Percentiles rank a stretch among this genome's conserved stretches.
Conservation (phyloP, 2,888 invertebrate genomes). For the Pristionchus entomophagus region DNA sequence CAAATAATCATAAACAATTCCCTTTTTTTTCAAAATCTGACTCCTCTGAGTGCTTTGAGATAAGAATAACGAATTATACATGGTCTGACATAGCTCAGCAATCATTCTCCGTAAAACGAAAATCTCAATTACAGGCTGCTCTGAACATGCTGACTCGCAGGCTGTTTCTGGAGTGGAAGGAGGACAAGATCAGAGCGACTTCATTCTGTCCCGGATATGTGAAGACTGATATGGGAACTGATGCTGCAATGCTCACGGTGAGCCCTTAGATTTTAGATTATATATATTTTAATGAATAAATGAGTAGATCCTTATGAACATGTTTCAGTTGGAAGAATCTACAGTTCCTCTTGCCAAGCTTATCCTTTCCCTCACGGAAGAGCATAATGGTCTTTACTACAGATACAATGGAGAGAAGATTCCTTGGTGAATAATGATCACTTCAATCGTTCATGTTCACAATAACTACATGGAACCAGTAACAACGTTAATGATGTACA, state of each 20-base stretch:
- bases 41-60: too few species aligned
- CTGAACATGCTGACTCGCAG: constrained; percentile 21
- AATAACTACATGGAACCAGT: too few species aligned
- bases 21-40: too few species aligned
- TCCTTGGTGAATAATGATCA: constrained; percentile 15
- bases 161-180: constrained; percentile 13
- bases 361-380: constrained; percentile 24
- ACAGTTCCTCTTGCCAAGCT: constrained; percentile 17
- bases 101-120: too few species aligned
- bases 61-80: too few species aligned
- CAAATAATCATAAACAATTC: too few species aligned
- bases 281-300: too few species aligned
- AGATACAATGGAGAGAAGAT: not conserved
- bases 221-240: constrained; percentile 49
- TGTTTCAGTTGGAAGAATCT: constrained; percentile 33
- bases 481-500: too few species aligned
- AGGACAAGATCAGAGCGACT: constrained; percentile 32
- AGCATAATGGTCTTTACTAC: constrained; percentile 10
- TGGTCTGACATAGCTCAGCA: too few species aligned
- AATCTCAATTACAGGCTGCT: constrained; percentile 49
- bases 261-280: not conserved
- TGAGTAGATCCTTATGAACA: not conserved
- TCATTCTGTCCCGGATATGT: constrained; percentile 49
- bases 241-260: constrained; percentile 29
- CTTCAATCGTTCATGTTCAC: too few species aligned